phyloP scores from a whole-genome alignment of 2,113 vertebrate genomes.

The Salminus brasiliensis region DNA sequence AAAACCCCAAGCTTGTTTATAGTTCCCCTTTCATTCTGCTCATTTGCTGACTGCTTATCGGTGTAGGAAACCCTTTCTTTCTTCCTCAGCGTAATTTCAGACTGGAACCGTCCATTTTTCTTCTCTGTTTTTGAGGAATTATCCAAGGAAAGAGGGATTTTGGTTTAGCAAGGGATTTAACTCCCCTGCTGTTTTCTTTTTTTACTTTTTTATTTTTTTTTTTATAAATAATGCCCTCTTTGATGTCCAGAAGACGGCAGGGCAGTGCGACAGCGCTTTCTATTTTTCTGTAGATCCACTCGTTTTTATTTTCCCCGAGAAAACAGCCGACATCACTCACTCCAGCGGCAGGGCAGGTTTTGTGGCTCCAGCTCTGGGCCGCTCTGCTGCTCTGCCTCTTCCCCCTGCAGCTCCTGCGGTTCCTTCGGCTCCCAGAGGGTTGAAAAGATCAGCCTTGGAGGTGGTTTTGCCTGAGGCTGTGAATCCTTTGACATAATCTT shows the following conservation, averaged over 20 bases:
- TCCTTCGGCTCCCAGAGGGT: conserved; percentile 20
- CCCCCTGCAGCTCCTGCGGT: not conserved
- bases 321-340: conserved; percentile 28
- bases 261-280: conserved; percentile 24
- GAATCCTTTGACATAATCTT: conserved; percentile 61
- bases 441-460: conserved; percentile 50
- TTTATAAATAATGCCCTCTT: conserved; percentile 50
- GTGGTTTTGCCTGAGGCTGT: conserved; percentile 54
- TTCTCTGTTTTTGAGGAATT: conserved; percentile 44
- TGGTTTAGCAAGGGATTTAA: conserved; percentile 52
- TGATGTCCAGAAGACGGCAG: conserved; percentile 46
- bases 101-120: conserved; percentile 15
- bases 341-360: not conserved
- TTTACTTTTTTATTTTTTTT: too few relatives aligned
- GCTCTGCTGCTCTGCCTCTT: not conserved
- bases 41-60: conserved; percentile 27
- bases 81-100: conserved; percentile 41
- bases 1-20: not conserved
- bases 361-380: not conserved
- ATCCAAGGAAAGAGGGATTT: conserved; percentile 35
- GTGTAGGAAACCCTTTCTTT: conserved; percentile 20
- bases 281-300: not conserved
- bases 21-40: not conserved
- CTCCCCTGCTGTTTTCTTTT: conserved; percentile 53
- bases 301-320: conserved; percentile 11